These are phyloP conservation scores for Stomorhina lunata DNA, from an alignment of 2,888 invertebrate genomes.

Conservation along the genomic window DNA sequence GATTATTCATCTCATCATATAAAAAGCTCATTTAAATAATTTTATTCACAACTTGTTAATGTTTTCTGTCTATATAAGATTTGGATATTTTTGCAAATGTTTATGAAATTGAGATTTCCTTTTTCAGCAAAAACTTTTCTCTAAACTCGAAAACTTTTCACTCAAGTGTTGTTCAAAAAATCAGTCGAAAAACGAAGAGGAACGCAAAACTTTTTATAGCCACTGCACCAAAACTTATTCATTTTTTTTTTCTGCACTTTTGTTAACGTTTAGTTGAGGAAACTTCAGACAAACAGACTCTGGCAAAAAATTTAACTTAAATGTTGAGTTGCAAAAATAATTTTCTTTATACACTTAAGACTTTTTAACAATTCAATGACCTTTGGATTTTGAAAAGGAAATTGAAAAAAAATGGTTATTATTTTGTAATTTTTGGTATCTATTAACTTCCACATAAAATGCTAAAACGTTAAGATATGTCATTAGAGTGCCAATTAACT, in stretches of 20 bases:
- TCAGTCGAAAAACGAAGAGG: neutral
- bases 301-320: neutral
- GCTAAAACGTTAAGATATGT: too few relatives aligned
- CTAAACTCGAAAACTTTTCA: constrained; percentile 19
- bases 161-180: constrained; percentile 12
- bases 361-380: neutral
- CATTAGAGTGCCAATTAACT: too few relatives aligned
- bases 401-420: neutral
- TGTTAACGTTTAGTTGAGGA: neutral
- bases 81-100: neutral
- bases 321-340: neutral
- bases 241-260: neutral
- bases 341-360: neutral
- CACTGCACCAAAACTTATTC: neutral
- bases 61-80: neutral
- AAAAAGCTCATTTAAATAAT: constrained; percentile 21
- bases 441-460: too few relatives aligned
- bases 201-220: constrained; percentile 23
- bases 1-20: too few relatives aligned
- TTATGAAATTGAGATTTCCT: neutral
- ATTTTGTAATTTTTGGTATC: too few relatives aligned
- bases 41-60: neutral
- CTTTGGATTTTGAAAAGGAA: neutral
- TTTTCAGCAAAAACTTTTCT: constrained; percentile 14
- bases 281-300: constrained; percentile 20